Conservation (phyloP, 2,888 invertebrate genomes). For the Pachymerium ferrugineum region DNA sequence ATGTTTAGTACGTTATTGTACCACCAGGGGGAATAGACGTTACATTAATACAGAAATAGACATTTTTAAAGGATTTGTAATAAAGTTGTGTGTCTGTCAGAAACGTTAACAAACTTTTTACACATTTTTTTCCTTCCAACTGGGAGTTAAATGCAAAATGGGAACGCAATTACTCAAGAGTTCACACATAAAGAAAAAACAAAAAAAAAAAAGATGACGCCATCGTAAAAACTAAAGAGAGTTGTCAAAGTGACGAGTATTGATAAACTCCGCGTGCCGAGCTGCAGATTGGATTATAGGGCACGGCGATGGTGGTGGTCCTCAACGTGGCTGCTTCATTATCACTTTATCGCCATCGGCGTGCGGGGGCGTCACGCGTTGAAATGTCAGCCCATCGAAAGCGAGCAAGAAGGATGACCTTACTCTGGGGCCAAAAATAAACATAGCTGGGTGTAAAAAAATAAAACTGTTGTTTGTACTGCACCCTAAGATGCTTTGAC, state of each 20-base stretch:
- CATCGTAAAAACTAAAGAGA: neutral
- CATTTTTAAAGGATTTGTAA: too few relatives aligned
- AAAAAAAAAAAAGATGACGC: neutral
- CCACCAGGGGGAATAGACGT: too few relatives aligned
- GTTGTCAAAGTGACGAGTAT: neutral
- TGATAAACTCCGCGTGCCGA: neutral
- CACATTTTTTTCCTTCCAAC: too few relatives aligned
- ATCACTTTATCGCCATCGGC: neutral
- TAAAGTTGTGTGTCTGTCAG: too few relatives aligned
- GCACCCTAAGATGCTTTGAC: neutral
- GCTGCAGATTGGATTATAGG: neutral
- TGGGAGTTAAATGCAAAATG: too few relatives aligned
- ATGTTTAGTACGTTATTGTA: too few relatives aligned
- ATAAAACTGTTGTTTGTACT: neutral
- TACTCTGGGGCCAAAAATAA: neutral
- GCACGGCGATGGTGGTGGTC: neutral
- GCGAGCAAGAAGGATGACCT: neutral
- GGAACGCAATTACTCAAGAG: neutral
- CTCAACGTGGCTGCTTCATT: neutral
- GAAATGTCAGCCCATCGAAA: neutral
- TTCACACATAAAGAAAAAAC: neutral
- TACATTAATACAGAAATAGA: too few relatives aligned
- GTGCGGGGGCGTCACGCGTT: neutral
- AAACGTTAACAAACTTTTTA: too few relatives aligned
- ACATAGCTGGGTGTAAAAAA: neutral